A percentile compares a stretch with the other conserved stretches of the same genome.
Conservation (phyloP, 2,113 vertebrate species). For the Himantopus leucocephalus region DNA sequence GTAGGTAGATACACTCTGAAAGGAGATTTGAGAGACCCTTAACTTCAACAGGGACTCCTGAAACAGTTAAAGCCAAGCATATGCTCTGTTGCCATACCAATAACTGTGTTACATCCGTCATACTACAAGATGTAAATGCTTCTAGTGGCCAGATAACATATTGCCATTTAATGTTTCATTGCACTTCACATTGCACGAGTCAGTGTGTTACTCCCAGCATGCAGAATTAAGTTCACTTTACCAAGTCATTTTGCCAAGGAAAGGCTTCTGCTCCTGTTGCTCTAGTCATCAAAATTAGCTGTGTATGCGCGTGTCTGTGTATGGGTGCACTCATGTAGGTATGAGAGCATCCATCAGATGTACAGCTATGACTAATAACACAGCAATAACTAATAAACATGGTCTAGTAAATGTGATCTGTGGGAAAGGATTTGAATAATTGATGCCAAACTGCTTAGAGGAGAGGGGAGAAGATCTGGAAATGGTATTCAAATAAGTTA, state of each 20-base stretch:
- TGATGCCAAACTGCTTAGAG: neutral
- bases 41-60: neutral
- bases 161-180: neutral
- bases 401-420: neutral
- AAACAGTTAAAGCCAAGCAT: neutral
- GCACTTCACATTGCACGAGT: neutral
- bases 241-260: neutral
- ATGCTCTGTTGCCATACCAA: neutral
- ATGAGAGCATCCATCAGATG: neutral
- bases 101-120: neutral
- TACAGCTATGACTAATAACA: neutral
- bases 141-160: neutral
- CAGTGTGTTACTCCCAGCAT: neutral
- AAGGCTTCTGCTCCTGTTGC: neutral
- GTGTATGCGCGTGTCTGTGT: neutral
- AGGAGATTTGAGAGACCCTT: neutral
- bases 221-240: neutral
- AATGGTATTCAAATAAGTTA: neutral
- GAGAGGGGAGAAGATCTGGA: neutral
- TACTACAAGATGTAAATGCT: neutral
- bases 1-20: neutral
- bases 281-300: neutral
- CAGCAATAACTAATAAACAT: neutral
- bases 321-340: accelerated
- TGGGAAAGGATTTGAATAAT: neutral